Conservation (phyloP, 2,113 vertebrate genomes). For the Nothocercus nigrocapillus region DNA sequence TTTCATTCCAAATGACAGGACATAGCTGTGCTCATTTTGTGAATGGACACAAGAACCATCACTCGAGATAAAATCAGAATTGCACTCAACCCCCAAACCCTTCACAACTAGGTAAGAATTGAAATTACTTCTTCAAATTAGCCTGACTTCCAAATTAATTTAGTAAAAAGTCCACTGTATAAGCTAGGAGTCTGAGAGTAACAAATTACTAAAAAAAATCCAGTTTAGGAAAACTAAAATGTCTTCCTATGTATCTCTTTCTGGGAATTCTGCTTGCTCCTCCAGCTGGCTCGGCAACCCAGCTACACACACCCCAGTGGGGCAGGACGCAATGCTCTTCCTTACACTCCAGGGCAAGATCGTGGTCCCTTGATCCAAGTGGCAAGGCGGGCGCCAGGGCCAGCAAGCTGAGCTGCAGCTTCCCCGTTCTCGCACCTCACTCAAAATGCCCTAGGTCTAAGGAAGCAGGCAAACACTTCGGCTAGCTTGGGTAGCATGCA, state of each 20-base stretch:
- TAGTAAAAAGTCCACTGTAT: neutral
- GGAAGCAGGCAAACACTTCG: neutral
- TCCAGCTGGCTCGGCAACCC: neutral
- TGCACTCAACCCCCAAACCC: neutral
- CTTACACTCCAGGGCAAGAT: neutral
- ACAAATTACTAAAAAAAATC: neutral
- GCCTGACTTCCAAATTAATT: neutral
- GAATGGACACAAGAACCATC: neutral
- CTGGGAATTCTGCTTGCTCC: neutral
- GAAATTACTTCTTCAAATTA: constrained; percentile 19
- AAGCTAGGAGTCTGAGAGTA: neutral
- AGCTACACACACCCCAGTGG: neutral
- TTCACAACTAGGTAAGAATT: neutral
- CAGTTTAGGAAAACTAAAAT: neutral
- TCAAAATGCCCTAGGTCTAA: neutral
- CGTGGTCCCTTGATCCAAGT: neutral
- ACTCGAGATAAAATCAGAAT: constrained; percentile 1
- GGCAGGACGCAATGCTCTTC: neutral
- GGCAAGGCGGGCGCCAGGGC: neutral
- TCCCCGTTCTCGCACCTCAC: neutral
- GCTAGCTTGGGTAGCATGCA: neutral
- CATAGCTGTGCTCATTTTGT: neutral
- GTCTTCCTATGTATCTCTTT: neutral
- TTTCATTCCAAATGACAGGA: neutral
- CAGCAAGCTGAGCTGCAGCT: neutral